Evolutionary conservation across 2,888 invertebrate genomes (phyloP).

Genomic region (Morpho deidamia): DNA sequence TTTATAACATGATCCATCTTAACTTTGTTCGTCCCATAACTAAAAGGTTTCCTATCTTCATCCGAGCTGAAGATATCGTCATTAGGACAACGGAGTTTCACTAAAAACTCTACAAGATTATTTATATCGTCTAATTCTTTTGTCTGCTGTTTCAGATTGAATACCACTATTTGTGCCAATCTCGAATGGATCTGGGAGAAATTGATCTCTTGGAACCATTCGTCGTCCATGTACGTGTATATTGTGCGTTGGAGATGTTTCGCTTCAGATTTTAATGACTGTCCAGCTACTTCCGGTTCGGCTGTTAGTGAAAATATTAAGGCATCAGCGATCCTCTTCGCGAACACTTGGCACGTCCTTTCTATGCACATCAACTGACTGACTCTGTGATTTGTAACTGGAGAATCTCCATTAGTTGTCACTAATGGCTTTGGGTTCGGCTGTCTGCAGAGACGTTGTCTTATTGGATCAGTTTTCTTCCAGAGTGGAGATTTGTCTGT

Average conservation of each 20-base stretch:
- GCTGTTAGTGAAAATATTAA: conserved; percentile 77
- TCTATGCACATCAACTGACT: conserved; percentile 65
- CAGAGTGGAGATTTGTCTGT: conserved; percentile 51
- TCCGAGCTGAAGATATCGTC: conserved; percentile 79
- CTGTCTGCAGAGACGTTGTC: conserved; percentile 54
- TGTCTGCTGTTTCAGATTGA: conserved; percentile 73
- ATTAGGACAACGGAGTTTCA: conserved; percentile 60
- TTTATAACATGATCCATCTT: conserved; percentile 52
- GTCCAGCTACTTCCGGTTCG: conserved; percentile 74
- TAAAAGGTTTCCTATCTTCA: conserved; percentile 59
- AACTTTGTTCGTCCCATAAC: conserved; percentile 47
- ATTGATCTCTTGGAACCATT: conserved; percentile 80
- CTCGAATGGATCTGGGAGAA: conserved; percentile 82
- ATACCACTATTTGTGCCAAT: conserved; percentile 80
- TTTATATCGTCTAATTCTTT: conserved; percentile 61
- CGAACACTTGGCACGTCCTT: conserved; percentile 79
- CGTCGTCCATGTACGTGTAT: conserved; percentile 83
- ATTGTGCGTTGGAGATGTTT: conserved; percentile 84
- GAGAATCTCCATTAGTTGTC: conserved; percentile 43
- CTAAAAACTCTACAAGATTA: conserved; percentile 51
- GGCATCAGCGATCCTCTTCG: conserved; percentile 82
- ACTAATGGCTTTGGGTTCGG: conserved; percentile 37
- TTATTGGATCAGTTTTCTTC: conserved; percentile 53
- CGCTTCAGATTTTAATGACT: conserved; percentile 81
- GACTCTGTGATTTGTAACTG: conserved; percentile 53